Evolutionary conservation across 2,113 vertebrate species (phyloP), one percentile per base, ranked within the genome.

Genomic region (Diadophis punctatus): DNA sequence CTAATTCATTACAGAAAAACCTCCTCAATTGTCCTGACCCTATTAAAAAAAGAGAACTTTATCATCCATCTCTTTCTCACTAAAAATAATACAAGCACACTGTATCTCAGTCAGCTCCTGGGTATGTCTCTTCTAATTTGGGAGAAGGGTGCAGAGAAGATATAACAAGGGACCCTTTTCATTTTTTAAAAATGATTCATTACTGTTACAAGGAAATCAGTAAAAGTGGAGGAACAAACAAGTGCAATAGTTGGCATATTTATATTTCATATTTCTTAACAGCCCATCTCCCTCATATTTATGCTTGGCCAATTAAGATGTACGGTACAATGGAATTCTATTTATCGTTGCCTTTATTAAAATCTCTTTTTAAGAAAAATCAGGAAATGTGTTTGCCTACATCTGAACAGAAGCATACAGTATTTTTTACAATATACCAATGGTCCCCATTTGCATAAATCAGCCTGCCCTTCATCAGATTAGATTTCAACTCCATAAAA

Each of bases 21-120:
- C 97, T 96, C 11, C 95, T 96, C 56, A 96, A 84, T 88, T 97
- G 95, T 1, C 52, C 43, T 0, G 94, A 90, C 56, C 46, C 97
- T 97, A 93, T 23, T 60, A 16, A 74, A 39, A 23, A 51, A 90
- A 95, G 0, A 90, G 0, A 92, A 39, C 34, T 22, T 80, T 80
- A 80, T 80, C 39, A 80, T 43, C 74, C 74, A 80, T 16, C 18
- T 43, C 8, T 80, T 80, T 80, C 68, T 22, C n/a, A 80, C 3
- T 80, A 80, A 80, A 80, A 39, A 80, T 80, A 39, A 39, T 9
- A 80, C 23, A 7, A 27, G 1, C 48, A 14, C 25, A 27, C 43
- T 48, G 8, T 27, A 46, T 49, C 56, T 90, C 56, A 63, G 56
- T 14, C 43, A 49, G 88, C 25, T 39, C 5, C 46, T 30, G 10